Conservation (phyloP, 2,113 vertebrate species). For the Cephalopterus ornatus region DNA sequence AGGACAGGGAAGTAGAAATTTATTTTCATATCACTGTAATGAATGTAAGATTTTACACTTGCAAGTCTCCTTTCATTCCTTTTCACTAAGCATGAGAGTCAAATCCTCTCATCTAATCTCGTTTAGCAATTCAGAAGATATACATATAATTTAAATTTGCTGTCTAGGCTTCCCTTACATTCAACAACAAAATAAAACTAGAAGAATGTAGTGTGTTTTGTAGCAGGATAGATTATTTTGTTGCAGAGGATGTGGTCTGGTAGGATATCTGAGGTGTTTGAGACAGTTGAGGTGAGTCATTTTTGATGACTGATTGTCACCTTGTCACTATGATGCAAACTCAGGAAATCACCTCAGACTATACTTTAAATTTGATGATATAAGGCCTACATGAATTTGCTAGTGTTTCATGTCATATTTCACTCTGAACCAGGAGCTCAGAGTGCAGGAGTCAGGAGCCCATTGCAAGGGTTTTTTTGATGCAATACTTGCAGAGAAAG, state of each 20-base stretch:
- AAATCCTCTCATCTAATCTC: background rate
- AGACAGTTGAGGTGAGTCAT: background rate
- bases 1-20: background rate
- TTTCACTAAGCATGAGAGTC: background rate
- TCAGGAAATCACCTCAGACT: background rate
- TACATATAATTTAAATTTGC: background rate
- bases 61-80: background rate
- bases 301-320: background rate
- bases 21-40: background rate
- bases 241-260: background rate
- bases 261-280: background rate
- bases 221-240: background rate
- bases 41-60: background rate
- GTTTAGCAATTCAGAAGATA: background rate
- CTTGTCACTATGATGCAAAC: background rate
- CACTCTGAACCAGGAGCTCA: background rate
- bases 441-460: background rate
- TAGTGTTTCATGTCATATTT: background rate
- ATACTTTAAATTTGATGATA: background rate
- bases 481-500: background rate
- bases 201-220: background rate
- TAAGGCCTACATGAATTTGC: background rate
- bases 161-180: background rate
- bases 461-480: background rate
- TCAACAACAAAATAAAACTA: background rate